phyloP scores from a whole-genome alignment of 2,113 vertebrate genomes.

The Psilopsiagon aymara region DNA sequence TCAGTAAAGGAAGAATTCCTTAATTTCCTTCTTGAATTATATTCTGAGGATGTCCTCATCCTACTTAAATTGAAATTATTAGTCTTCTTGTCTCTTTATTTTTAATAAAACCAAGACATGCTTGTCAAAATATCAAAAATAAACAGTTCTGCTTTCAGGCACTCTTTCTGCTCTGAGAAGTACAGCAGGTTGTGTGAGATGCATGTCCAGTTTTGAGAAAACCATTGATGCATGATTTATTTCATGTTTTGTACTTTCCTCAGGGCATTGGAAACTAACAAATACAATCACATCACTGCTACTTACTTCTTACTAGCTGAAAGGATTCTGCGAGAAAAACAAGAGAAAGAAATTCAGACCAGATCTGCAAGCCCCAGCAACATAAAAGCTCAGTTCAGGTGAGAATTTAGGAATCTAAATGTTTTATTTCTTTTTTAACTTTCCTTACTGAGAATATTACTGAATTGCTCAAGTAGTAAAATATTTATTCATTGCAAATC shows the following conservation, averaged over 20 bases:
- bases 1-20: not conserved
- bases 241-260: conserved; percentile 25
- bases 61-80: not conserved
- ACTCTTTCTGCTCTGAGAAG: not conserved
- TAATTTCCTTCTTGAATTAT: not conserved
- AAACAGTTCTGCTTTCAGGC: not conserved
- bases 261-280: conserved; percentile 96
- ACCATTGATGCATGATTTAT: not conserved
- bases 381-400: conserved; percentile 98
- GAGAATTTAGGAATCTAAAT: conserved; percentile 42
- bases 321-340: conserved; percentile 94
- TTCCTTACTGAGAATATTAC: not conserved
- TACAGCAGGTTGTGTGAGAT: not conserved
- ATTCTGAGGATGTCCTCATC: not conserved
- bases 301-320: conserved; percentile 98
- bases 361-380: conserved; percentile 95
- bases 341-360: conserved; percentile 94
- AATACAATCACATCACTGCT: conserved; percentile 98
- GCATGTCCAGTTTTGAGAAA: not conserved
- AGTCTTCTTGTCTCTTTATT: not conserved
- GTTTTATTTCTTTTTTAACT: not conserved
- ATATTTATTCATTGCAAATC: not conserved
- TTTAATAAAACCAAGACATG: not conserved
- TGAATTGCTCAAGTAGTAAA: not conserved
- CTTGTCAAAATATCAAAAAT: not conserved